phyloP scores from a whole-genome alignment of 2,888 invertebrate species.

The Xiphydria camelus region DNA sequence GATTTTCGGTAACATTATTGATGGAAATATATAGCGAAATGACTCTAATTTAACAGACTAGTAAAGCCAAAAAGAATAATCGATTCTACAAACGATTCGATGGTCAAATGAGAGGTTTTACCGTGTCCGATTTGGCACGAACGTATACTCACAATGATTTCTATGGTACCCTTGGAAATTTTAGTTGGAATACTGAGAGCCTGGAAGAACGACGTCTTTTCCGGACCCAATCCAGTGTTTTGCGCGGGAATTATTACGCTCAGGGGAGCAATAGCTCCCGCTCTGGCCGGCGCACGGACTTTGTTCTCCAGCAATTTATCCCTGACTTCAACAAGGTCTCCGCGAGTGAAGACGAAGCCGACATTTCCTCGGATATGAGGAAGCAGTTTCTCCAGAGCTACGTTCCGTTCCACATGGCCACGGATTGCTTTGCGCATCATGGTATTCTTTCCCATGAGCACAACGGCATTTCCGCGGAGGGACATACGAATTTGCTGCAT shows the following conservation, averaged over 20 bases:
- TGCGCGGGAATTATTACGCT: slow-evolving; percentile 98
- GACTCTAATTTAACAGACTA: no score
- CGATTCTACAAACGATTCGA: no score
- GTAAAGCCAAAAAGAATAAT: no score
- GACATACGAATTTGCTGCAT: slow-evolving; percentile 99
- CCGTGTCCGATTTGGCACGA: no score
- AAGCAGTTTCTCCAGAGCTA: slow-evolving; percentile 88
- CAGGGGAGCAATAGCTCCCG: slow-evolving; percentile 95
- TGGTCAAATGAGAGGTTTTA: no score
- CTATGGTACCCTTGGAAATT: slow-evolving; percentile 99
- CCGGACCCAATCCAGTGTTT: slow-evolving; percentile 97
- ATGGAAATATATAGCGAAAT: no score
- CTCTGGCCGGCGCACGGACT: slow-evolving; percentile 96
- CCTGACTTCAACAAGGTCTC: slow-evolving; percentile 89
- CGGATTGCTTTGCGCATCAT: slow-evolving; percentile 99
- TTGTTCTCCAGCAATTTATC: slow-evolving; percentile 94
- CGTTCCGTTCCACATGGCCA: slow-evolving; percentile 94
- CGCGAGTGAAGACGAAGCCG: slow-evolving; percentile 97
- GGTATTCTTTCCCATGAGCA: slow-evolving; percentile 99
- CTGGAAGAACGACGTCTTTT: slow-evolving; percentile 99
- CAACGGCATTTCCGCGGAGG: slow-evolving; percentile 84
- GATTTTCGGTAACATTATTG: background rate
- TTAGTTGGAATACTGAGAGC: slow-evolving; percentile 99
- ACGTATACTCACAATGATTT: slow-evolving; percentile 80
- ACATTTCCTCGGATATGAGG: slow-evolving; percentile 97